Evolutionary conservation across 2,888 invertebrate genomes (phyloP), one percentile per base, ranked within the genome.

Genomic region (Lutraria lutraria): DNA sequence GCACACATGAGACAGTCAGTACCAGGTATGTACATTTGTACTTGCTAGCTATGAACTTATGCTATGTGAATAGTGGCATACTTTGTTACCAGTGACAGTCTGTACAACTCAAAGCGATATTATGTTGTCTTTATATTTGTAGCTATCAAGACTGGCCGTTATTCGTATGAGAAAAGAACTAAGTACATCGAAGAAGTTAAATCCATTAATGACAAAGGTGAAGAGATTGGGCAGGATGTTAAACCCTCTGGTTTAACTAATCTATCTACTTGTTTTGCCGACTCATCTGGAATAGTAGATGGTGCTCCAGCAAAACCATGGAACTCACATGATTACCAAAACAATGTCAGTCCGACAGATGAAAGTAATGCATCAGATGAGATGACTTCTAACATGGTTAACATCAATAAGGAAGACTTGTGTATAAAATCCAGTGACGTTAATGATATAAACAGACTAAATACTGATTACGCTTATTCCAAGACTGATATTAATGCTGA

Each of bases 121-220:
- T 43, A 16, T 13, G 13, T 43, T 3, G 79, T 16, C 4, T 63
- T 8, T 72, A 15, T 68, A 16, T 82, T 82, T 72, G n/a, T 34
- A 86, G 95, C 95, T 0, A 95, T 95, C 54, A 96, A 96, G 90
- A 96, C 96, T 0, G 96, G 96, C 1, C 91, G 96, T 56, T 96
- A 96, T 90, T 95, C 96, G 12, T 95, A 95, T 79, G 94, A 94
- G 83, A 95, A 95, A 86, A 93, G 94, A 81, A 95, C 95, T 16
- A 88, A 92, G 60, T 95, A 95, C 88, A 95, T 95, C 13, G 86
- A 92, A 68, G 95, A 95, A 86, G 94, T 95, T 43, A 95, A 95
- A 86, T 88, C 80, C 25, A 34, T 6, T 56, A 76, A 63, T 56
- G 12, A 13, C 29, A 63, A 76, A 34, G 34, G 19, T 12, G 76